phyloP scores from a whole-genome alignment of 2,113 vertebrate species.

The pig (Sus scrofa) region DNA sequence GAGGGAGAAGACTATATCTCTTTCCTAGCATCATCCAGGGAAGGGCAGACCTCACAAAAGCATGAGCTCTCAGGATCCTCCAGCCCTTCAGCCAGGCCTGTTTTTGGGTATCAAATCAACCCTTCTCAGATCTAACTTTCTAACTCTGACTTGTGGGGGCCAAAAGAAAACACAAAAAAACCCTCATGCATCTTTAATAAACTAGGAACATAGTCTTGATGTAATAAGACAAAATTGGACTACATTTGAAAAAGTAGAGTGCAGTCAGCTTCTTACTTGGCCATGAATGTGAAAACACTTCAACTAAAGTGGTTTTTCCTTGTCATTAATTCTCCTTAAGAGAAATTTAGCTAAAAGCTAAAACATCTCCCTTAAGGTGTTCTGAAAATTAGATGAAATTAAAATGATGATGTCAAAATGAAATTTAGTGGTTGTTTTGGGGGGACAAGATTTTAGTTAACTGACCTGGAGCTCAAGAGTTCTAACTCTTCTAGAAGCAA shows the following conservation, averaged over 20 bases:
- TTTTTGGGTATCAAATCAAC: background rate
- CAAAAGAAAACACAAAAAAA: background rate
- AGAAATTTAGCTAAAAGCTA: constrained; percentile 47
- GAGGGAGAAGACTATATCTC: background rate
- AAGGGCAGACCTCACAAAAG: background rate
- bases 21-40: background rate
- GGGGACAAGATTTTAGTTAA: constrained; percentile 29
- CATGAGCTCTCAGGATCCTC: background rate
- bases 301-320: constrained; percentile 34
- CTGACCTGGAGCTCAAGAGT: background rate
- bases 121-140: background rate
- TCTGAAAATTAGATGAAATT: constrained; percentile 41
- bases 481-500: background rate
- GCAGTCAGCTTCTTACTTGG: constrained; percentile 15
- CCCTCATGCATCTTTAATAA: background rate
- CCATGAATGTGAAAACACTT: constrained; percentile 58
- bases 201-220: constrained; percentile 22
- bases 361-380: constrained; percentile 26
- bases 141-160: background rate
- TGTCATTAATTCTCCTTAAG: constrained; percentile 12
- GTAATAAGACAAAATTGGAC: constrained; percentile 20
- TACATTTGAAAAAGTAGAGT: constrained; percentile 10
- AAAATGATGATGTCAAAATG: constrained; percentile 42
- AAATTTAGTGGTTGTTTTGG: constrained; percentile 30
- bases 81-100: background rate